These are phyloP conservation scores for Cantharis nigra DNA, from an alignment of 2,888 invertebrate species.

Conservation along the genomic window DNA sequence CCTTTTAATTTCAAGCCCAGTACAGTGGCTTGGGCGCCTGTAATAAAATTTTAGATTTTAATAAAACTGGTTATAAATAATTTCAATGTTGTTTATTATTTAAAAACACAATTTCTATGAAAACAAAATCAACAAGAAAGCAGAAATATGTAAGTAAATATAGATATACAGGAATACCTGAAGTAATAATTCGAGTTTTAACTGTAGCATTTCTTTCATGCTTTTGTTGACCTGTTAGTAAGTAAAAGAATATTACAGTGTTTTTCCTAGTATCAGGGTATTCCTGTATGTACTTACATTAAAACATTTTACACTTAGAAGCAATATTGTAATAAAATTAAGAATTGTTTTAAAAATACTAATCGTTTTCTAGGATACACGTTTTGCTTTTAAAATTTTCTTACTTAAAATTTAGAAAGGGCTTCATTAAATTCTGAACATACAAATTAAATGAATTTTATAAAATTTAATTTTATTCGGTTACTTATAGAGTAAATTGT, in stretches of 20 bases:
- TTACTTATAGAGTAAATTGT: background rate
- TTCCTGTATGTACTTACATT: background rate
- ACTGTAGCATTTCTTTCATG: background rate
- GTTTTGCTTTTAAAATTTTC: background rate
- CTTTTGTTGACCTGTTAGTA: too few species aligned
- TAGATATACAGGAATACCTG: background rate
- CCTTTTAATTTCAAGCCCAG: too few species aligned
- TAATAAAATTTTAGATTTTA: background rate
- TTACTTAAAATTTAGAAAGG: background rate
- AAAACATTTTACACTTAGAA: background rate
- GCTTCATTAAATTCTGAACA: background rate
- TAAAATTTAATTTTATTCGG: background rate
- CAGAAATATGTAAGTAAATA: background rate
- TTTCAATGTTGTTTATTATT: background rate
- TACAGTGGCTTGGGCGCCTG: too few species aligned
- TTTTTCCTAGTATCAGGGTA: background rate
- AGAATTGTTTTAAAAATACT: background rate
- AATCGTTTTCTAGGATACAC: background rate
- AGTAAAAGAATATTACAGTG: too few species aligned
- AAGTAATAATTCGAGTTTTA: background rate
- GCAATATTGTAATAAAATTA: background rate
- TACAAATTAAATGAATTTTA: background rate
- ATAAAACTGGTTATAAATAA: background rate
- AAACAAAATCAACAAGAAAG: background rate
- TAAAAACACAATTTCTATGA: background rate